A percentile compares a stretch with the other conserved stretches of the same genome.
Conservation (phyloP, 2,888 invertebrate genomes). For the Eupithecia dodoneata region DNA sequence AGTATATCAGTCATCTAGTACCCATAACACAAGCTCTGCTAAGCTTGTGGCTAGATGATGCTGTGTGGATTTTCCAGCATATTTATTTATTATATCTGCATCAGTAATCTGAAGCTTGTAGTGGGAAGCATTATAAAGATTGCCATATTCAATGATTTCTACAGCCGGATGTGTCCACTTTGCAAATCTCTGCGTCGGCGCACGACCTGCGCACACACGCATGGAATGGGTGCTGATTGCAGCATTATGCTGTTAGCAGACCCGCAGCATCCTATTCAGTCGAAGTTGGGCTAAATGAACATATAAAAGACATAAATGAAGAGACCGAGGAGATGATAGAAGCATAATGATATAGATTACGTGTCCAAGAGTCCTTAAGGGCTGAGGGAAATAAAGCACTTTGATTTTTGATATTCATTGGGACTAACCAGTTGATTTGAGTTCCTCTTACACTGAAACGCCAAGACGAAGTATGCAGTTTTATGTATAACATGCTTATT, state of each 20-base stretch:
- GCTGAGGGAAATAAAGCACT: too few species aligned
- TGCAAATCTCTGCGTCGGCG: background rate
- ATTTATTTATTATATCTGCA: too few species aligned
- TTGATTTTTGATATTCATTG: background rate
- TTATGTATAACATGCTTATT: too few species aligned
- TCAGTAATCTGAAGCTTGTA: background rate
- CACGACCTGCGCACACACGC: background rate
- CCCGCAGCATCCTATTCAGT: background rate
- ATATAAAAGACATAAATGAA: background rate
- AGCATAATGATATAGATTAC: background rate
- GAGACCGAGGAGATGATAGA: background rate
- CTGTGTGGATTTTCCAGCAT: too few species aligned
- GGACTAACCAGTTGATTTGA: background rate
- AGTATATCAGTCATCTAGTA: too few species aligned
- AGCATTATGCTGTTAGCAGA: conserved; percentile 5
- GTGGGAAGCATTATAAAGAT: background rate
- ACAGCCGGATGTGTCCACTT: conserved; percentile 4
- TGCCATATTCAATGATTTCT: conserved; percentile 1
- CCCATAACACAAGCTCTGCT: too few species aligned
- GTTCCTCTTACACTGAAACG: background rate
- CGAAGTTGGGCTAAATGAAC: background rate
- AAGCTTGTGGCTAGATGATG: too few species aligned
- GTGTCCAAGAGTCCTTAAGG: too few species aligned
- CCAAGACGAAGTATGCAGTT: background rate
- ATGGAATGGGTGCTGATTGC: conserved; percentile 4